phyloP scores from a whole-genome alignment of 1,140 invertebrate genomes.

The Melanaphis sacchari region DNA sequence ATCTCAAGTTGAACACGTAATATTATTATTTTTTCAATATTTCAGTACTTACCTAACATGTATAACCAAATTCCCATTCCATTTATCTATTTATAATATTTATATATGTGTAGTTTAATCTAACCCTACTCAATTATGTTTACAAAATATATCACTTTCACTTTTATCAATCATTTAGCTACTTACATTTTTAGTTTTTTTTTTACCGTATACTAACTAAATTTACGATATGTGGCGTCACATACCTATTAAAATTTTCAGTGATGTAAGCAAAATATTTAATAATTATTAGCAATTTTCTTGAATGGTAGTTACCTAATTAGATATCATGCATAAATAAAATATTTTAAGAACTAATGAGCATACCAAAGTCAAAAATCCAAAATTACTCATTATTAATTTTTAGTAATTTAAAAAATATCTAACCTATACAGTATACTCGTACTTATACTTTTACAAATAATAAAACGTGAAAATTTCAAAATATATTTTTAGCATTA shows the following conservation, averaged over 20 bases:
- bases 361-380: no score
- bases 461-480: no score
- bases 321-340: not conserved
- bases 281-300: not conserved
- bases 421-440: no score
- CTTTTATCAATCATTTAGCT: constrained; percentile 9
- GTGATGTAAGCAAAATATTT: not conserved
- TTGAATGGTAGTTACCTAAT: not conserved
- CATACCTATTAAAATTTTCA: not conserved
- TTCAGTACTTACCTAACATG: not conserved
- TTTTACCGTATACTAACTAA: not conserved
- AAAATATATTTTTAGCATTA: no score
- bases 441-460: not conserved
- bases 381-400: not conserved
- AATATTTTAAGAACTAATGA: not conserved
- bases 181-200: not conserved
- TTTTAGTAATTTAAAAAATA: no score
- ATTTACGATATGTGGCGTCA: not conserved
- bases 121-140: not conserved
- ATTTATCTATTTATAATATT: not conserved
- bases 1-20: not conserved
- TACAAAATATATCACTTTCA: constrained; percentile 15
- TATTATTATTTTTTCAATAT: not conserved
- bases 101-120: not conserved
- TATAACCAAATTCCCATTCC: not conserved